Evolutionary conservation across 2,888 invertebrate species (phyloP), one percentile per base, ranked within the genome.

Genomic region (Euplagia quadripunctaria): DNA sequence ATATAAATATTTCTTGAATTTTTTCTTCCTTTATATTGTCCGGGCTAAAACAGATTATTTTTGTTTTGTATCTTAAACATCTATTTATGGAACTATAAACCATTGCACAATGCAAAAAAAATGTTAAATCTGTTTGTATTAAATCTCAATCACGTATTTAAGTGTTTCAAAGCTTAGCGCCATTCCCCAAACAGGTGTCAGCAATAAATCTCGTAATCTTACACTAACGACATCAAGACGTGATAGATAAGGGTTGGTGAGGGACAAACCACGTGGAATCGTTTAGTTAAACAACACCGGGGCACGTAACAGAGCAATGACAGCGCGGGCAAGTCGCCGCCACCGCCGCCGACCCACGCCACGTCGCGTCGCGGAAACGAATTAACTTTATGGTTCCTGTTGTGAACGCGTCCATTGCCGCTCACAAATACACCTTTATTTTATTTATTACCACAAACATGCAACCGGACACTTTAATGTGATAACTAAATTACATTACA

Each of bases 371-470:
- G 31, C 65, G 65, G 49, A 49, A 66, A 31, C 65, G 20, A 49
- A 66, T 66, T 49, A 66, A n/a, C 20, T 66, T 31, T 14, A 49
- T 31, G 66, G 49, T 51, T 51, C 49, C 66, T 66, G 66, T 51
- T 49, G 46, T 31, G 31, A 49, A 66, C 49, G 31, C 49, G 46
- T 20, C 49, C 65, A 20, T 16, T 20, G 20, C 20, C 65, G 20
- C 31, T 20, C 20, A n/a, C 46, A 46, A 46, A 43, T 9, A 46
- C 46, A 12, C n/a, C n/a, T 43, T 65, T 20, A 14, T 65, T 49
- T 49, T n/a, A 31, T 66, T 51, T 66, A 14, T 16, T 31, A 8
- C 1, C 31, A 8, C 49, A 31, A 61, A 61, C 61, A 61, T 31
- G 61, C 49, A 31, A 66, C 16, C 66, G 49, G 7, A 17, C 31